A percentile compares a stretch with the other conserved stretches of the same genome.
Evolutionary conservation across 2,113 vertebrate species (phyloP).

Genomic region (Anarhynchus alexandrinus): DNA sequence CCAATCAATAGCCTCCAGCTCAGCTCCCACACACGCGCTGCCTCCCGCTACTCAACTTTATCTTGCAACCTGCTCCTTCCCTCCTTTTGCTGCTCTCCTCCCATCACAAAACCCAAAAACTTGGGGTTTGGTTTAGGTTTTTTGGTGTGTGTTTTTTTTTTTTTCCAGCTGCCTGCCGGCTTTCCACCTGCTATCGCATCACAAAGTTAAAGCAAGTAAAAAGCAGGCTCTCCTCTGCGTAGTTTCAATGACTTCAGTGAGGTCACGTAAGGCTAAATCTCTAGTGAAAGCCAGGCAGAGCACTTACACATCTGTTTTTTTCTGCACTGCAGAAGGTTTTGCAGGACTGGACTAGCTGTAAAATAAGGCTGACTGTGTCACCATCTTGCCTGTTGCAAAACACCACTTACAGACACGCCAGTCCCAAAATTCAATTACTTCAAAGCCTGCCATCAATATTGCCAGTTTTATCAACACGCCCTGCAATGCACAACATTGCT

Average conservation of each 20-base stretch:
- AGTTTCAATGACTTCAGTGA: neutral
- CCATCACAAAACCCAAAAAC: neutral
- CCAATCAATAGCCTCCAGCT: neutral
- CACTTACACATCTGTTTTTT: neutral
- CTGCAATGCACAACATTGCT: accelerated
- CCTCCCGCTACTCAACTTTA: neutral
- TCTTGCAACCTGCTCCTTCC: neutral
- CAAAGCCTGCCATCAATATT: neutral
- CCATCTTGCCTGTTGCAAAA: neutral
- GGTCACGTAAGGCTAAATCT: neutral
- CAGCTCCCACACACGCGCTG: neutral
- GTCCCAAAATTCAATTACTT: neutral
- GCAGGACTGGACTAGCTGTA: neutral
- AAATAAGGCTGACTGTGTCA: neutral
- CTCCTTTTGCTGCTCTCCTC: neutral
- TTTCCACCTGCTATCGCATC: neutral
- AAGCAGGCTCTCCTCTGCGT: neutral
- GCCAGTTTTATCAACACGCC: neutral
- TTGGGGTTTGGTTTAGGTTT: neutral
- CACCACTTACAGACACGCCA: neutral
- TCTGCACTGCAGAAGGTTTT: constrained; percentile 8
- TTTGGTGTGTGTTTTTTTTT: neutral
- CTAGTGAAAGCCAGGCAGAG: neutral
- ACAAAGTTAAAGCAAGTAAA: neutral
- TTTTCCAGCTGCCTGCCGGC: neutral